A percentile compares a stretch with the other conserved stretches of the same genome.
phyloP scores from a whole-genome alignment of 2,797 vertebrate genomes.

The Rhinichthys osculus region DNA sequence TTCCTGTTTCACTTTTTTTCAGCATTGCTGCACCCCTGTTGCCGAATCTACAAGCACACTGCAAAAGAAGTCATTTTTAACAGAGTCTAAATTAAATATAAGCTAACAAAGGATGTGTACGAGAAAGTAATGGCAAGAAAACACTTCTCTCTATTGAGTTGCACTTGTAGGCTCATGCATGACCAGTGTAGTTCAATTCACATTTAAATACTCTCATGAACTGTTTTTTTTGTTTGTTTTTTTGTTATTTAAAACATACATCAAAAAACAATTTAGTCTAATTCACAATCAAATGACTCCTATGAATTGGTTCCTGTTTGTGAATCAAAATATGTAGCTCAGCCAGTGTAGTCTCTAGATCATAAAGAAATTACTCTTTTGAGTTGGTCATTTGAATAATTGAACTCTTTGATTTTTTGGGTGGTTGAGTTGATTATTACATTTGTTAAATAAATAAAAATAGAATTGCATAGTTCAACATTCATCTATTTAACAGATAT shows the following conservation, averaged over 20 bases:
- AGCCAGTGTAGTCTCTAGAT: neutral
- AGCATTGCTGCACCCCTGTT: too few relatives aligned
- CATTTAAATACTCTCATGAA: neutral
- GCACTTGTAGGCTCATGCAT: neutral
- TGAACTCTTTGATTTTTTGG: neutral
- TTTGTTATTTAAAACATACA: neutral
- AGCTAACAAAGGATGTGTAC: neutral
- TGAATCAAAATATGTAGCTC: too few relatives aligned
- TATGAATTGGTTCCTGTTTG: neutral
- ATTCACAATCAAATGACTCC: neutral
- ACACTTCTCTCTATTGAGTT: neutral
- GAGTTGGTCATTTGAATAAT: neutral
- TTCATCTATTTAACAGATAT: neutral
- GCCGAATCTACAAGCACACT: too few relatives aligned
- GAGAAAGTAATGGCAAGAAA: neutral
- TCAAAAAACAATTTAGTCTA: too few relatives aligned
- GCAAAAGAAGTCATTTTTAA: neutral
- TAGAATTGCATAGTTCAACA: neutral
- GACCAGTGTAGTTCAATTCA: neutral
- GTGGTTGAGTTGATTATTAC: neutral
- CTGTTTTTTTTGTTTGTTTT: neutral
- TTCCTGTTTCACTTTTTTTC: neutral
- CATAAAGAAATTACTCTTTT: too few relatives aligned
- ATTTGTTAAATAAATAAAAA: neutral
- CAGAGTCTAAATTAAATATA: neutral